Evolutionary conservation across 2,113 vertebrate species (phyloP), one percentile per base, ranked within the genome.

Genomic region (Myxocyprinus asiaticus): DNA sequence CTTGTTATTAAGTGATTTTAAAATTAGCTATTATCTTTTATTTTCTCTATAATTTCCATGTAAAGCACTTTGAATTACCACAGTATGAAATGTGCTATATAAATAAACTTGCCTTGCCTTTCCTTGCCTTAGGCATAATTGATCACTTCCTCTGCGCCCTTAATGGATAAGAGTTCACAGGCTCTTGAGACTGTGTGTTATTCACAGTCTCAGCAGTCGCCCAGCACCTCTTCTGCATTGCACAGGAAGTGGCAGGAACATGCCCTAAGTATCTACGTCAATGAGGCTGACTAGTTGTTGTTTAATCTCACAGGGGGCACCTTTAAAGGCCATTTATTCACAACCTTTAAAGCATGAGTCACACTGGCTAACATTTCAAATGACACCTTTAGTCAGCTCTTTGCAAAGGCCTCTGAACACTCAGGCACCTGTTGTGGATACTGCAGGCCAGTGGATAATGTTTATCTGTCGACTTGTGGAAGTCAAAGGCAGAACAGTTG

Each of bases 321-420:
- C 59, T 81, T 70, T 76, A 84, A 84, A 79, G 83, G 42, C 79
- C 61, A 84, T 81, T 81, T 69, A 77, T 15, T 56, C 73, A 17
- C 55, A 77, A 83, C 78, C 78, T 83, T 83, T 83, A 83, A 73
- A 69, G 70, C 66, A 75, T 84, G 83, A 81, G 56, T 84, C 83
- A 84, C 15, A 67, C 55, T 63, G 78, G 45, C 17, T 58, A 58
- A 43, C 42, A 47, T 15, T 69, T 81, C 76, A 45, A 65, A 47
- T 47, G 51, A 75, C 79, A 76, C n/a, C 76, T 84, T 84, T 75
- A 81, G 75, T 78, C 75, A 69, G 75, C 70, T 76, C 77, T 76
- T 80, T 72, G 72, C 71, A 74, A 33, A 68, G 56, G 69, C 11
- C 63, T 48, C 10, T 4, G 4, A 68, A 71, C 50, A 59, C 51